Evolutionary conservation across 2,113 vertebrate species (phyloP).

Genomic region (Phrynocephalus versicolor): DNA sequence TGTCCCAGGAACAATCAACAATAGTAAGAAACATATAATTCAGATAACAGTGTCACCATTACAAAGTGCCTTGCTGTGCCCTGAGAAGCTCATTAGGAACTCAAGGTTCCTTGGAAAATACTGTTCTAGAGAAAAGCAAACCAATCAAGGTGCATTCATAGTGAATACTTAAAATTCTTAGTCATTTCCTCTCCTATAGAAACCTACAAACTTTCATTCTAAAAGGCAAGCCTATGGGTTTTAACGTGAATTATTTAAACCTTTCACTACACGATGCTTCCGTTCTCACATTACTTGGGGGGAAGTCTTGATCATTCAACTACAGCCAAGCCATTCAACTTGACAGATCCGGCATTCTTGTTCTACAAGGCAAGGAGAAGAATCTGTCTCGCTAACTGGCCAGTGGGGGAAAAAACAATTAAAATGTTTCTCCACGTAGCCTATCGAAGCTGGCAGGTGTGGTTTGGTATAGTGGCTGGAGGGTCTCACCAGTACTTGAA

Average conservation of each 20-base stretch:
- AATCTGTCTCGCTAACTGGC: not conserved
- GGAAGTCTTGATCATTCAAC: not conserved
- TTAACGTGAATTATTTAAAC: too few relatives aligned
- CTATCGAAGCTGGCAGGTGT: not conserved
- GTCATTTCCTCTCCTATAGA: too few relatives aligned
- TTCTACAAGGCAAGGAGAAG: not conserved
- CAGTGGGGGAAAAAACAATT: not conserved
- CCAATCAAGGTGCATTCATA: too few relatives aligned
- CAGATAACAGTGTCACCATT: not conserved
- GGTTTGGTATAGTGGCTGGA: too few relatives aligned
- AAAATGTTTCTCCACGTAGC: not conserved
- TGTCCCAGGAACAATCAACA: not conserved
- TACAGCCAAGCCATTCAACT: too few relatives aligned
- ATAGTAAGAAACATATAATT: not conserved
- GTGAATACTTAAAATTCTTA: too few relatives aligned
- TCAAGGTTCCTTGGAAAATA: not conserved
- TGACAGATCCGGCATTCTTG: not conserved
- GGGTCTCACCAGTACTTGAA: too few relatives aligned
- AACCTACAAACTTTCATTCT: too few relatives aligned
- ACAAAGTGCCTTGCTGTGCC: too few relatives aligned
- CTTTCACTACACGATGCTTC: not conserved
- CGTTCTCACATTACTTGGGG: not conserved
- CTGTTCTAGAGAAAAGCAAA: too few relatives aligned
- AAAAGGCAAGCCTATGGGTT: too few relatives aligned
- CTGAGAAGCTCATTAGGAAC: not conserved